These are phyloP conservation scores for Astropecten irregularis DNA, from an alignment of 53 echinoderm and acorn worm genomes.

Conservation along the genomic window DNA sequence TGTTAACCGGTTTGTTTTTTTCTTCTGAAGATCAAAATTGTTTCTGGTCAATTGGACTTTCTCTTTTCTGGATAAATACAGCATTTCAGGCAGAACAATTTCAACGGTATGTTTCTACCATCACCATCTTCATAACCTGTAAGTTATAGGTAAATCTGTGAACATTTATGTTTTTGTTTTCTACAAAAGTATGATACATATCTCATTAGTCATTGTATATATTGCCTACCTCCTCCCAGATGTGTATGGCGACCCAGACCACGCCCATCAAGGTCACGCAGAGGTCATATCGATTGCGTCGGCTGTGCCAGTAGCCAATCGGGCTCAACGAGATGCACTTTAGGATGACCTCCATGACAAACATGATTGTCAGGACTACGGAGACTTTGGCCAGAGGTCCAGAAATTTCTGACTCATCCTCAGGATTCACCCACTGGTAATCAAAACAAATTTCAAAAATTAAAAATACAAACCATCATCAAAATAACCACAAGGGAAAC, in stretches of 20 bases:
- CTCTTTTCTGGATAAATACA: too few species aligned
- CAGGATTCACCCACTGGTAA: slow-evolving; percentile 61
- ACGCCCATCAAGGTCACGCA: slow-evolving; percentile 87
- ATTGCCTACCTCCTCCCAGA: slow-evolving; percentile 62
- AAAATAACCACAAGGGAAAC: too few species aligned
- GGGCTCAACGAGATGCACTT: slow-evolving; percentile 97
- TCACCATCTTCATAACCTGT: too few species aligned
- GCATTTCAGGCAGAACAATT: too few species aligned
- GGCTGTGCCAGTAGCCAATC: slow-evolving; percentile 98
- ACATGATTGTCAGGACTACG: slow-evolving; percentile 77
- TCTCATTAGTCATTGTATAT: neutral
- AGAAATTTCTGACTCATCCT: neutral
- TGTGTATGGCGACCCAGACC: slow-evolving; percentile 85
- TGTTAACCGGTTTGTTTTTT: too few species aligned
- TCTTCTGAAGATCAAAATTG: too few species aligned
- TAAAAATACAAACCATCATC: too few species aligned
- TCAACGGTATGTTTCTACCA: too few species aligned
- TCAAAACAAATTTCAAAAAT: neutral
- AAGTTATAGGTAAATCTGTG: too few species aligned
- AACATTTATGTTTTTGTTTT: too few species aligned
- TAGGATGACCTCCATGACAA: slow-evolving; percentile 92
- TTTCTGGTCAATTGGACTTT: too few species aligned
- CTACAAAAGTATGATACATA: too few species aligned
- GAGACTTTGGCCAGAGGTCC: slow-evolving; percentile 70
- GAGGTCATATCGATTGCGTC: slow-evolving; percentile 97